phyloP scores from a whole-genome alignment of 2,797 vertebrate species.

The Anomalospiza imberbis region DNA sequence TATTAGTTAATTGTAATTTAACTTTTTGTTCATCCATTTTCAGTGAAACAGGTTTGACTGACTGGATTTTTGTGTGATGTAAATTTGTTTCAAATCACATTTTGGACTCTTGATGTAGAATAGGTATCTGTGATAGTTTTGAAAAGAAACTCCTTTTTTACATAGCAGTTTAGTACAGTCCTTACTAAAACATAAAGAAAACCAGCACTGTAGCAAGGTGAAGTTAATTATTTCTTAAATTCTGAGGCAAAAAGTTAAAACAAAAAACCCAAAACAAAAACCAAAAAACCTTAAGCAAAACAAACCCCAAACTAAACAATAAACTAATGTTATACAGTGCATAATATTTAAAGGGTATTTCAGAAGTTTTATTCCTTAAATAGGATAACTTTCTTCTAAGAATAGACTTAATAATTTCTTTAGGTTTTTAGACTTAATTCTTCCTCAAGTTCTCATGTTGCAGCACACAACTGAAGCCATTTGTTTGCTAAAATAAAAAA shows the following conservation, averaged over 20 bases:
- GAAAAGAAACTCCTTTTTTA: not conserved
- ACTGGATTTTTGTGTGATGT: not conserved
- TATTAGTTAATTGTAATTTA: slow-evolving; percentile 41
- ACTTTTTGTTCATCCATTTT: not conserved
- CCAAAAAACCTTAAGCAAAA: not conserved
- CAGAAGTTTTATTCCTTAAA: not conserved
- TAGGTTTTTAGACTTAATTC: not conserved
- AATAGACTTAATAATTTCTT: not conserved
- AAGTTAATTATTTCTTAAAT: not conserved
- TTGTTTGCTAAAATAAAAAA: not conserved
- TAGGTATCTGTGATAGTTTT: not conserved
- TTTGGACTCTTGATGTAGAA: not conserved
- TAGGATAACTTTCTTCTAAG: not conserved
- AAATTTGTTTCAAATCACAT: not conserved
- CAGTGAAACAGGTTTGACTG: not conserved
- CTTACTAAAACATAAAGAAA: not conserved
- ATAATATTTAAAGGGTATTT: not conserved
- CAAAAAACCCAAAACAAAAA: not conserved
- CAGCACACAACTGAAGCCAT: not conserved
- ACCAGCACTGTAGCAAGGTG: not conserved
- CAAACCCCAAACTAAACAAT: not conserved
- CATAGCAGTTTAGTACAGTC: not conserved
- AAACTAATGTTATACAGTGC: not conserved
- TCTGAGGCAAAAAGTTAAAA: not conserved
- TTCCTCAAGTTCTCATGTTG: not conserved